phyloP scores from a whole-genome alignment of 2,888 invertebrate genomes.

The Cerastis rubricosa region DNA sequence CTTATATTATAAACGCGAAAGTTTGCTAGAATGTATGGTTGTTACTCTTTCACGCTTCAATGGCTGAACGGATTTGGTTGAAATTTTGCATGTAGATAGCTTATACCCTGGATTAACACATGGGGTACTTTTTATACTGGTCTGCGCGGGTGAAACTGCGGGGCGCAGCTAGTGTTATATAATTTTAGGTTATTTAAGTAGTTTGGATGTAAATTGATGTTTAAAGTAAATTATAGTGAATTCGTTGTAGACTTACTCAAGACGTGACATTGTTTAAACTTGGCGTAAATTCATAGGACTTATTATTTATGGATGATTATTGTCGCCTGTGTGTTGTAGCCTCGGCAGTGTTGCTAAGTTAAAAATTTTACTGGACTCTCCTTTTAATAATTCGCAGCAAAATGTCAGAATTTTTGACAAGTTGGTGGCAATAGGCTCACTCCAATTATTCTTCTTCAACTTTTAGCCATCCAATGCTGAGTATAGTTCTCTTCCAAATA shows the following conservation, averaged over 20 bases:
- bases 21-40: too few species aligned
- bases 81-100: too few species aligned
- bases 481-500: neutral
- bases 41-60: too few species aligned
- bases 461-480: neutral
- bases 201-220: conserved; percentile 28
- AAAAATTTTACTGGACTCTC: neutral
- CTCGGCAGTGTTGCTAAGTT: too few species aligned
- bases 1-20: too few species aligned
- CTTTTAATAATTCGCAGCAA: neutral
- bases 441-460: neutral
- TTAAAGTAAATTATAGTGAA: conserved; percentile 7
- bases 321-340: neutral
- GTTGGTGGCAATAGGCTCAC: neutral
- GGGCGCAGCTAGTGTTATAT: too few species aligned
- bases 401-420: neutral
- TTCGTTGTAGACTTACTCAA: neutral
- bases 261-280: conserved; percentile 21
- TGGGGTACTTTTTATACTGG: too few species aligned
- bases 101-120: too few species aligned
- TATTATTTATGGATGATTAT: neutral
- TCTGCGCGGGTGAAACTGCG: too few species aligned
- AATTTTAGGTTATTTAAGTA: neutral
- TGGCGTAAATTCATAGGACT: neutral
- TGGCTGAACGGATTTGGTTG: too few species aligned